Evolutionary conservation across 1,140 invertebrate species (phyloP).

Genomic region (Chironomus striatipennis): DNA sequence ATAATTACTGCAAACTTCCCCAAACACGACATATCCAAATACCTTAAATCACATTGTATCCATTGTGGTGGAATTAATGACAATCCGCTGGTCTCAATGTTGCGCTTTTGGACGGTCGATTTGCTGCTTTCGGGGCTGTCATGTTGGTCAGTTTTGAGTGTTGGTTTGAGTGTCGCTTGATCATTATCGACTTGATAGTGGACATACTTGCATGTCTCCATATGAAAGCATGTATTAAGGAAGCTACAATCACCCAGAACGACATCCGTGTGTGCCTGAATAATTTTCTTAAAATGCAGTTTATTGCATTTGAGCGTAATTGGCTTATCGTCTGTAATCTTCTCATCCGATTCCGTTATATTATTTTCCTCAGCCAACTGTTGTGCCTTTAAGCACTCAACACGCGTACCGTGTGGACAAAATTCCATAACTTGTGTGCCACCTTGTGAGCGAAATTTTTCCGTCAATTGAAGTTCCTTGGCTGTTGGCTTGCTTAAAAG

Average conservation of each 20-base stretch:
- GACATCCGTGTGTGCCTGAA: slow-evolving; percentile 94
- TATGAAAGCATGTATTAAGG: slow-evolving; percentile 97
- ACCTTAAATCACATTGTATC: slow-evolving; percentile 94
- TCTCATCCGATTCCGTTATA: no score
- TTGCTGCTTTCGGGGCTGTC: slow-evolving; percentile 26
- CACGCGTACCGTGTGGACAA: slow-evolving; percentile 87
- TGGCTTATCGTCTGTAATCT: not conserved
- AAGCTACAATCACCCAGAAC: slow-evolving; percentile 94
- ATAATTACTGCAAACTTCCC: slow-evolving; percentile 91
- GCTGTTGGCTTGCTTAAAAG: slow-evolving; percentile 90
- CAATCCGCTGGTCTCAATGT: slow-evolving; percentile 45
- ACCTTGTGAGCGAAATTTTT: slow-evolving; percentile 91
- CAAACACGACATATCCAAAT: slow-evolving; percentile 90
- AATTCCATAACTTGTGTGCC: slow-evolving; percentile 93
- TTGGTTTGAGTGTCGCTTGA: slow-evolving; percentile 27
- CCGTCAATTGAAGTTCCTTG: slow-evolving; percentile 87
- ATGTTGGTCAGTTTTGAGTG: not conserved
- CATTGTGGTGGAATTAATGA: slow-evolving; percentile 85
- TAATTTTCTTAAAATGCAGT: slow-evolving; percentile 95
- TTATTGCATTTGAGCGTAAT: slow-evolving; percentile 61
- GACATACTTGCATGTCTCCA: slow-evolving; percentile 97
- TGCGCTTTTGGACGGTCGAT: slow-evolving; percentile 34
- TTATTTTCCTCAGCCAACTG: slow-evolving; percentile 44
- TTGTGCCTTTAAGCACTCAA: slow-evolving; percentile 70
- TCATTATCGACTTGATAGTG: slow-evolving; percentile 83